Conservation (phyloP, 2,888 invertebrate genomes). For the Calliopum simillimum region DNA sequence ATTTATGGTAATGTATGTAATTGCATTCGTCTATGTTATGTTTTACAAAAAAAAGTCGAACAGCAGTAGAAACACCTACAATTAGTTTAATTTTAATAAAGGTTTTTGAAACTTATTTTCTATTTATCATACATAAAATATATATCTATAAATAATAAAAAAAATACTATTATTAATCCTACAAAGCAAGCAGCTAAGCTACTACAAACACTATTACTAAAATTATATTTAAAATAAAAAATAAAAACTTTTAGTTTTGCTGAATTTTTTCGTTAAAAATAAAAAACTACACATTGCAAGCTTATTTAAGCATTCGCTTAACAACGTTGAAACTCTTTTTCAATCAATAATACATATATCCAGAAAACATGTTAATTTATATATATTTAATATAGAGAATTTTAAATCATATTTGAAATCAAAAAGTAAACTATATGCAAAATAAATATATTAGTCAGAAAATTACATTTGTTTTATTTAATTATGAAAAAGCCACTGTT, state of each 20-base stretch:
- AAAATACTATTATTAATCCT: conserved; percentile 33
- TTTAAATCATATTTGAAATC: conserved; percentile 29
- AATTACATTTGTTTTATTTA: neutral
- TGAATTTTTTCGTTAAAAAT: neutral
- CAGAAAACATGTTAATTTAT: conserved; percentile 7
- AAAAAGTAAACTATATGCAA: conserved; percentile 22
- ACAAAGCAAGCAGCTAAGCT: conserved; percentile 40
- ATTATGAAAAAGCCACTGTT: neutral
- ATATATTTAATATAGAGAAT: conserved; percentile 24
- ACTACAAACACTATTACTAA: conserved; percentile 37
- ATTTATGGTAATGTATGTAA: no score
- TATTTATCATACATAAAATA: no score
- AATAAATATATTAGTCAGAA: conserved; percentile 30
- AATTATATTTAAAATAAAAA: no score
- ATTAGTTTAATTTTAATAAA: no score
- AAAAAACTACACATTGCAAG: conserved; percentile 5
- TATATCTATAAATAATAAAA: no score
- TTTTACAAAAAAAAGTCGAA: no score
- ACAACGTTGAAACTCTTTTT: conserved; percentile 7
- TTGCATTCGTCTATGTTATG: no score
- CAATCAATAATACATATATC: neutral
- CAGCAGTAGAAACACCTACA: no score
- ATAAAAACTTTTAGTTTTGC: neutral
- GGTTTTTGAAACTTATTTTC: no score
- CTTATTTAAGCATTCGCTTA: conserved; percentile 12